Evolutionary conservation across 2,113 vertebrate species (phyloP).

Genomic region (Hypocryptadius cinnamomeus): DNA sequence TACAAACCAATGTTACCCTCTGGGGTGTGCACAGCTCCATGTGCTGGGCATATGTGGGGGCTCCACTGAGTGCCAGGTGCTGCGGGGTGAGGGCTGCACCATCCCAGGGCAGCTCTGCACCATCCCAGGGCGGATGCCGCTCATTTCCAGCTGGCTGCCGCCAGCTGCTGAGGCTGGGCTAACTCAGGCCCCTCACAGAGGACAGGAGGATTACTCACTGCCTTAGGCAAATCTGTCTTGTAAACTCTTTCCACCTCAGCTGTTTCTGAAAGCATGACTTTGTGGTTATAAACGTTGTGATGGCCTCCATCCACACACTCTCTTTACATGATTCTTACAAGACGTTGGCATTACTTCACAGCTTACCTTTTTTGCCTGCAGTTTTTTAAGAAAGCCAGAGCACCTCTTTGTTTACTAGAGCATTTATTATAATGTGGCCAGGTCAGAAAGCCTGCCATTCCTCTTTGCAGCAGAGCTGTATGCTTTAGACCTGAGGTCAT

Average conservation of each 20-base stretch:
- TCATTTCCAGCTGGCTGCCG: neutral
- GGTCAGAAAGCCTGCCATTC: neutral
- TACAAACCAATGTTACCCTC: neutral
- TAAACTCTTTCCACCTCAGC: neutral
- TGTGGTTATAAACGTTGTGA: neutral
- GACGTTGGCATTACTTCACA: neutral
- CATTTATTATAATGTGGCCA: neutral
- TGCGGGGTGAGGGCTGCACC: neutral
- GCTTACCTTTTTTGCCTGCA: neutral
- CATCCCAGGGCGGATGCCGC: accelerated
- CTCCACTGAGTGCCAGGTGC: neutral
- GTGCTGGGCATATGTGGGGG: accelerated
- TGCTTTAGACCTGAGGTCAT: neutral
- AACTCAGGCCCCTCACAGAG: neutral
- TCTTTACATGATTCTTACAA: neutral
- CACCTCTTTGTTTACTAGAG: neutral
- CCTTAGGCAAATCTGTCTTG: neutral
- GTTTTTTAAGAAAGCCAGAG: neutral
- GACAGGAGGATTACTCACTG: neutral
- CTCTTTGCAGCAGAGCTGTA: neutral
- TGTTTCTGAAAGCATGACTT: neutral
- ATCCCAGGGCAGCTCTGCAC: neutral
- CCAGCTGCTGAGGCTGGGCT: neutral
- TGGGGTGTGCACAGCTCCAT: neutral
- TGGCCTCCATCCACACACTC: neutral